A percentile compares a stretch with the other conserved stretches of the same genome.
These are phyloP conservation scores for Pitangus sulphuratus DNA, from an alignment of 2,797 vertebrate species.

Conservation along the genomic window DNA sequence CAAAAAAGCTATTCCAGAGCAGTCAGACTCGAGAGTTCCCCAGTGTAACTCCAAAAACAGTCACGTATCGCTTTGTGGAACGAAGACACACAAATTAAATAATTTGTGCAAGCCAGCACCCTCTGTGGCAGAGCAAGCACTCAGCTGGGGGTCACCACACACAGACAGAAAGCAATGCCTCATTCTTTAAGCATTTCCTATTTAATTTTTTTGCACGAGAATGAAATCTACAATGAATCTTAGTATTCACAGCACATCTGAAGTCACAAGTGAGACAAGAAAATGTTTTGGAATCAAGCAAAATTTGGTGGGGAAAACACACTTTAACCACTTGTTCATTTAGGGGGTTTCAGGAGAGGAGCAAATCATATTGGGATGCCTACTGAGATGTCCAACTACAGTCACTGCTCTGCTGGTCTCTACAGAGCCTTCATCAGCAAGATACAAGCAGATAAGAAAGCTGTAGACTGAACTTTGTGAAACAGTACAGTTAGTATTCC, in stretches of 20 bases:
- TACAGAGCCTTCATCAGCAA: not conserved
- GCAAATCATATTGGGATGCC: not conserved
- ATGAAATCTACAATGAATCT: not conserved
- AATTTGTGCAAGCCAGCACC: not conserved
- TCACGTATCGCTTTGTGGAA: not conserved
- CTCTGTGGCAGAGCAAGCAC: fast-evolving
- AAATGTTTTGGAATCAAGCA: not conserved
- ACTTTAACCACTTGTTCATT: not conserved
- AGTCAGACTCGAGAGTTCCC: not conserved
- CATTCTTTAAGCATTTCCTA: not conserved
- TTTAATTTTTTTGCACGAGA: not conserved
- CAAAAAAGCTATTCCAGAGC: not conserved
- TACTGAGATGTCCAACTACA: not conserved
- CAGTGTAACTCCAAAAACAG: not conserved
- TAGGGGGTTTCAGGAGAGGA: not conserved
- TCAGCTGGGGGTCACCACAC: not conserved
- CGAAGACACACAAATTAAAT: not conserved
- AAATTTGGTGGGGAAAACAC: not conserved
- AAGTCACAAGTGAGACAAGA: not conserved
- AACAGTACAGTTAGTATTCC: fast-evolving
- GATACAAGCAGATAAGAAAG: fast-evolving
- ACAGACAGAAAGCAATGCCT: not conserved
- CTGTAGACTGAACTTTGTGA: not conserved
- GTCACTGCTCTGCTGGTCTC: not conserved
- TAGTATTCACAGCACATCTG: not conserved